These are phyloP conservation scores for Otus scops DNA, from an alignment of 2,797 vertebrate genomes.

Conservation along the genomic window DNA sequence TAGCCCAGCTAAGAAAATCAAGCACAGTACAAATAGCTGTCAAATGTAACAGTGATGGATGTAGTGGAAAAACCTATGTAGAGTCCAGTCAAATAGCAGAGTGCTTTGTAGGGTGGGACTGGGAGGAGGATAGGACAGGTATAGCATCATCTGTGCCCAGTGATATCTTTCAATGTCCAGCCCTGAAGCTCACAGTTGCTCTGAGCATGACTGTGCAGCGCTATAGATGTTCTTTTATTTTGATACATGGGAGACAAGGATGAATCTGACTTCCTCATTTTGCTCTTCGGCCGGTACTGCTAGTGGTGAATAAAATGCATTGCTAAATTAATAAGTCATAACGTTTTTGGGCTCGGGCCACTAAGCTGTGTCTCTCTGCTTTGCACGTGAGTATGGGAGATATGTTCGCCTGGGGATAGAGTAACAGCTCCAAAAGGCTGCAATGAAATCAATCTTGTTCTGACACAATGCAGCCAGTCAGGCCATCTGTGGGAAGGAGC, in stretches of 20 bases:
- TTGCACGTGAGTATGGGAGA: background rate
- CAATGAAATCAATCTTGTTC: slow-evolving; percentile 4
- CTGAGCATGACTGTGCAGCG: background rate
- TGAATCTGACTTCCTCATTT: background rate
- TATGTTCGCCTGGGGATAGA: slow-evolving; percentile 18
- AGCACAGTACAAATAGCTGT: background rate
- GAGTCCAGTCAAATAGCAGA: background rate
- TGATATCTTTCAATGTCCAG: background rate
- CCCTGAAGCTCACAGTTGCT: background rate
- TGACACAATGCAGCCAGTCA: background rate
- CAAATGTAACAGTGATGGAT: background rate
- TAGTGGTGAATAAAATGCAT: background rate
- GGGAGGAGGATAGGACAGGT: background rate
- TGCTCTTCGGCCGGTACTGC: background rate
- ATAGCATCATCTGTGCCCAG: background rate
- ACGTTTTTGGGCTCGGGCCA: background rate
- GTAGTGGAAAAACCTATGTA: background rate
- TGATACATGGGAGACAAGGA: background rate
- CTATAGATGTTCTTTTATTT: background rate
- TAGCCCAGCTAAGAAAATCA: background rate
- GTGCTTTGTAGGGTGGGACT: background rate
- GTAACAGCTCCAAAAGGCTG: slow-evolving; percentile 21
- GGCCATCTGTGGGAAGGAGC: background rate
- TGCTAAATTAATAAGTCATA: slow-evolving; percentile 27
- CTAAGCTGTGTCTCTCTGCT: background rate